These are phyloP conservation scores for Mustela lutreola DNA, from an alignment of 2,113 vertebrate genomes.

Conservation along the genomic window DNA sequence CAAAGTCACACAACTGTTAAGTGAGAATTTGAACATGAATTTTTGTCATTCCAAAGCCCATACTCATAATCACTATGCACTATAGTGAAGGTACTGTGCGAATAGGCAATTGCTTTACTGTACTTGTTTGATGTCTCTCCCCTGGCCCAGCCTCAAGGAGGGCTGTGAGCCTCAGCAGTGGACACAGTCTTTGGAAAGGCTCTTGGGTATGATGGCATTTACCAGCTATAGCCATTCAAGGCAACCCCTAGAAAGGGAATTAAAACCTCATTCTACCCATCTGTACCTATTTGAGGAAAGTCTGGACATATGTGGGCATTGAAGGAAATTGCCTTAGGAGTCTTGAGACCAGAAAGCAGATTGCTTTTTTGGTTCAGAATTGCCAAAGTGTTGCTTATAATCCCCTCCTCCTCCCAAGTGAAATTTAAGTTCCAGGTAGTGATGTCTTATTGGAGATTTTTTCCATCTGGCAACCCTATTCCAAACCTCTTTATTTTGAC, in stretches of 20 bases:
- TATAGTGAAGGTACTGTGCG: not conserved
- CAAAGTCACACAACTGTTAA: not conserved
- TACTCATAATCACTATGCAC: not conserved
- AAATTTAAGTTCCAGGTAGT: conserved; percentile 33
- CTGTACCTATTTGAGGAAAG: not conserved
- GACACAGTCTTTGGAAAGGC: not conserved
- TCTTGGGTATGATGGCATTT: not conserved
- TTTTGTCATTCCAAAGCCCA: conserved; percentile 38
- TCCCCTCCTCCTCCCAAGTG: not conserved
- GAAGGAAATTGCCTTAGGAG: not conserved
- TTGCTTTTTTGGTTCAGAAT: conserved; percentile 24
- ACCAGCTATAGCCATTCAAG: conserved; percentile 5
- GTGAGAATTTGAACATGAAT: not conserved
- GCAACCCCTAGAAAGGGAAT: not conserved
- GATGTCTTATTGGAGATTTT: conserved; percentile 1
- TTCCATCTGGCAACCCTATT: not conserved
- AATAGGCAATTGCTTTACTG: not conserved
- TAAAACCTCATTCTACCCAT: conserved; percentile 9
- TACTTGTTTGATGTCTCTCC: not conserved
- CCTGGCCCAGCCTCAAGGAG: not conserved
- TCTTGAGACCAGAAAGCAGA: conserved; percentile 10
- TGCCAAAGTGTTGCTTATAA: conserved; percentile 7
- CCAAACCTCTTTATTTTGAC: conserved; percentile 1
- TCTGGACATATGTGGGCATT: not conserved
- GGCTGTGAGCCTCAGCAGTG: not conserved